These are phyloP conservation scores for Phylloscopus whistleri DNA, from an alignment of 2,113 vertebrate genomes.

Conservation along the genomic window DNA sequence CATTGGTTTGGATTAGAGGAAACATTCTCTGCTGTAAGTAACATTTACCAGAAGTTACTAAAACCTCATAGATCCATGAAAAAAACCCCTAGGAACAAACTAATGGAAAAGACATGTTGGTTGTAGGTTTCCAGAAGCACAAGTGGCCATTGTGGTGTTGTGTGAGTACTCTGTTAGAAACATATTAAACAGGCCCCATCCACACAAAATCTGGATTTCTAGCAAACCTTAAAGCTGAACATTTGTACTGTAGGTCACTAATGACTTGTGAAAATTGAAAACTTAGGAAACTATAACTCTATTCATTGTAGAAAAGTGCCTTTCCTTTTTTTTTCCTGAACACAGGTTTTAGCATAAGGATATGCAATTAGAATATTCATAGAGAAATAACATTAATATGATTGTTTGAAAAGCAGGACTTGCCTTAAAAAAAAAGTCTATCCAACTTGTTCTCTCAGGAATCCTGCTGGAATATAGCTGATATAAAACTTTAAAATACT, in stretches of 20 bases:
- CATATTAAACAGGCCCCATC: background rate
- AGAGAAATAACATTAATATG: background rate
- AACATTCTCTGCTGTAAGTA: background rate
- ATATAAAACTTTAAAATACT: conserved; percentile 8
- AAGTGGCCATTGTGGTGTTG: background rate
- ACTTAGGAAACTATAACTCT: background rate
- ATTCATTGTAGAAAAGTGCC: background rate
- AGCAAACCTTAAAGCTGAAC: background rate
- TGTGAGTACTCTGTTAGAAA: background rate
- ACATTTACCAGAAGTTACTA: background rate
- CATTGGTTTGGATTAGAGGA: background rate
- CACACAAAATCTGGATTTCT: background rate
- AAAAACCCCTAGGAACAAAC: background rate
- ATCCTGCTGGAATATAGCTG: background rate
- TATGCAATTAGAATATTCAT: background rate
- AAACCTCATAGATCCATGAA: background rate
- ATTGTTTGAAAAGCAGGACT: background rate
- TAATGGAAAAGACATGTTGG: background rate
- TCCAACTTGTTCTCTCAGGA: background rate
- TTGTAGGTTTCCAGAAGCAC: background rate
- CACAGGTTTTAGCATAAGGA: background rate
- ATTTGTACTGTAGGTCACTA: background rate
- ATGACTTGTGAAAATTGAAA: background rate
- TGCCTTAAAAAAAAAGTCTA: background rate
- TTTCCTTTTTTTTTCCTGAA: background rate